Evolutionary conservation across 2,888 invertebrate genomes (phyloP).

Genomic region (Nomada lathburiana): DNA sequence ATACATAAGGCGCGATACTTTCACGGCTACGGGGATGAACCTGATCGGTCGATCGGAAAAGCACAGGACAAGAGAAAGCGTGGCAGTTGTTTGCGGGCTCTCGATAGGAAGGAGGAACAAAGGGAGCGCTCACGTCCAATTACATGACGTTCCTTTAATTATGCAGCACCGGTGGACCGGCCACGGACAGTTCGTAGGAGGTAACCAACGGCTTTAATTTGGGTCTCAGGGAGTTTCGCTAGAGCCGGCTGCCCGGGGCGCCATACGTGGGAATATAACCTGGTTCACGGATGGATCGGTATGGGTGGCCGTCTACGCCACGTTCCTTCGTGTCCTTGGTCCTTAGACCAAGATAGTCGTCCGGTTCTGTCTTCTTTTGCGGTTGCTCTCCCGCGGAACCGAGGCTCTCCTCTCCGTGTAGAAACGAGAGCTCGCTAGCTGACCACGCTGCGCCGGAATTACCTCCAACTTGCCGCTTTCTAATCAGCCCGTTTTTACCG

Average conservation of each 20-base stretch:
- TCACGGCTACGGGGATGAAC: neutral
- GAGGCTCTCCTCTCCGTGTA: slow-evolving; percentile 33
- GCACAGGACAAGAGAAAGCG: neutral
- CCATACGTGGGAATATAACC: slow-evolving; percentile 81
- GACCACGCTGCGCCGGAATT: slow-evolving; percentile 45
- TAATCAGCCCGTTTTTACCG: slow-evolving; percentile 70
- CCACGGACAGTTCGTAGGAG: slow-evolving; percentile 77
- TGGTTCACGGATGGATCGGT: slow-evolving; percentile 68
- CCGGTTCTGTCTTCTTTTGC: slow-evolving; percentile 68
- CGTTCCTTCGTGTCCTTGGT: slow-evolving; percentile 78
- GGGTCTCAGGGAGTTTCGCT: slow-evolving; percentile 79
- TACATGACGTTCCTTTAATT: slow-evolving; percentile 82
- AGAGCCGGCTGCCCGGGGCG: slow-evolving; percentile 79
- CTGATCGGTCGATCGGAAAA: neutral
- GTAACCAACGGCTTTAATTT: slow-evolving; percentile 80
- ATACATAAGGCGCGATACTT: neutral
- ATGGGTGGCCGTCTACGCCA: slow-evolving; percentile 81
- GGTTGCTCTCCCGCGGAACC: slow-evolving; percentile 60
- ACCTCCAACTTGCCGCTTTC: slow-evolving; percentile 65
- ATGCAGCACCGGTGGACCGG: slow-evolving; percentile 80
- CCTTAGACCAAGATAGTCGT: slow-evolving; percentile 73
- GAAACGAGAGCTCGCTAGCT: slow-evolving; percentile 56
- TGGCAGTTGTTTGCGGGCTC: slow-evolving; percentile 21
- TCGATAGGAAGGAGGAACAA: slow-evolving; percentile 57
- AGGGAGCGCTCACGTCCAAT: slow-evolving; percentile 75